Evolutionary conservation across 1,140 invertebrate genomes (phyloP).

Genomic region (Orius laevigatus): DNA sequence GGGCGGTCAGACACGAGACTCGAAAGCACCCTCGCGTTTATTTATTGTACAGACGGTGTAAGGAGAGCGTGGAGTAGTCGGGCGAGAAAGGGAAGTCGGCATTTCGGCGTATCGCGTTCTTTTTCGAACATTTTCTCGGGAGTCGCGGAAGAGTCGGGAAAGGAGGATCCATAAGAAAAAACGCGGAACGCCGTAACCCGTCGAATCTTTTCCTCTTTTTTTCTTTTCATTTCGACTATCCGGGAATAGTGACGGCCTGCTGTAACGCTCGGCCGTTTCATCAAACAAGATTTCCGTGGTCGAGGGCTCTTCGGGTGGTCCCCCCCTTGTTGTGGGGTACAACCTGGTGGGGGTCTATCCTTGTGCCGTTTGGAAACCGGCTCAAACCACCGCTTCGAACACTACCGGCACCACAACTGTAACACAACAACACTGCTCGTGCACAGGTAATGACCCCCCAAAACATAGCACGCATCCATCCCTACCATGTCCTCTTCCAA

Average conservation of each 20-base stretch:
- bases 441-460: slow-evolving; percentile 3
- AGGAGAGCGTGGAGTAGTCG: slow-evolving; percentile 5
- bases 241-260: too few species aligned
- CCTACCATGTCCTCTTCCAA: too few species aligned
- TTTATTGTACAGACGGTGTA: slow-evolving; percentile 21
- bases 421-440: neutral
- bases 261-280: too few species aligned
- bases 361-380: slow-evolving; percentile 34
- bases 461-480: too few species aligned
- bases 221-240: slow-evolving; percentile 1
- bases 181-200: neutral
- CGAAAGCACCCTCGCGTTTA: slow-evolving; percentile 13
- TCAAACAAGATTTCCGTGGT: slow-evolving; percentile 19
- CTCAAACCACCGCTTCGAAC: slow-evolving; percentile 19
- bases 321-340: slow-evolving; percentile 28
- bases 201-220: neutral
- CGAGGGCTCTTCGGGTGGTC: slow-evolving; percentile 12
- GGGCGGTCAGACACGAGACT: slow-evolving; percentile 5
- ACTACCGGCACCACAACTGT: slow-evolving; percentile 21
- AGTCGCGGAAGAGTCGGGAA: neutral
- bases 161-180: too few species aligned
- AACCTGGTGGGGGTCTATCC: slow-evolving; percentile 38
- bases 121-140: neutral
- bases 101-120: neutral
- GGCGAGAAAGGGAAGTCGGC: slow-evolving; percentile 2